Evolutionary conservation across 2,113 vertebrate species (phyloP).

Genomic region (Syrrhaptes paradoxus): DNA sequence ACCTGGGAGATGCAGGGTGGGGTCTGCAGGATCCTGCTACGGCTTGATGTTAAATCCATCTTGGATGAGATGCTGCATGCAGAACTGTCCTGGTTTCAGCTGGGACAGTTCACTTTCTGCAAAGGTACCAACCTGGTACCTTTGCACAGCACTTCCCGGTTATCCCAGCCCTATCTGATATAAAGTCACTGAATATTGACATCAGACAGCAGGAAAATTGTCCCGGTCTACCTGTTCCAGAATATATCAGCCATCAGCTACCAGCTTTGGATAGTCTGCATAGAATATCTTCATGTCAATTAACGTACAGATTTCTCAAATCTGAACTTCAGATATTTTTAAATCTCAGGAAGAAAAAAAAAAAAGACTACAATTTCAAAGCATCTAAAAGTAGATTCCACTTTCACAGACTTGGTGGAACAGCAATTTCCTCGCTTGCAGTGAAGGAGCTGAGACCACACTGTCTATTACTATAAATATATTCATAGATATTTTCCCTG

Average conservation of each 20-base stretch:
- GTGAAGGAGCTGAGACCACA: background rate
- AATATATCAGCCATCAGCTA: accelerated
- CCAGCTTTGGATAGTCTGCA: background rate
- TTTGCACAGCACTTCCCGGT: background rate
- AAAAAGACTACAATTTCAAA: background rate
- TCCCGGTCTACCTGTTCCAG: background rate
- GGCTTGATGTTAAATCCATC: background rate
- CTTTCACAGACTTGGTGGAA: conserved; percentile 4
- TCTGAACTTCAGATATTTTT: conserved; percentile 5
- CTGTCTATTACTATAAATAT: conserved; percentile 46
- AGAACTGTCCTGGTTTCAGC: background rate
- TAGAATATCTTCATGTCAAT: background rate
- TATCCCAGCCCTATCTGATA: accelerated
- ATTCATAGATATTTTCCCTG: conserved; percentile 38
- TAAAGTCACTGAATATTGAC: background rate
- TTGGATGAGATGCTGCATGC: background rate
- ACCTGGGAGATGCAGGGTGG: background rate
- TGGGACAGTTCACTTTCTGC: no score
- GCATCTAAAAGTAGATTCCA: conserved; percentile 30
- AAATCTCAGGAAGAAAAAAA: background rate
- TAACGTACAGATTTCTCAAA: background rate
- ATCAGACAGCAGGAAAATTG: background rate
- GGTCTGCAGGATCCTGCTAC: accelerated
- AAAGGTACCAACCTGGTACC: background rate
- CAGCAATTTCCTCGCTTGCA: background rate